A percentile compares a stretch with the other conserved stretches of the same genome.
Conservation (phyloP, 2,797 vertebrate species). For the Cyclopterus lumpus region DNA sequence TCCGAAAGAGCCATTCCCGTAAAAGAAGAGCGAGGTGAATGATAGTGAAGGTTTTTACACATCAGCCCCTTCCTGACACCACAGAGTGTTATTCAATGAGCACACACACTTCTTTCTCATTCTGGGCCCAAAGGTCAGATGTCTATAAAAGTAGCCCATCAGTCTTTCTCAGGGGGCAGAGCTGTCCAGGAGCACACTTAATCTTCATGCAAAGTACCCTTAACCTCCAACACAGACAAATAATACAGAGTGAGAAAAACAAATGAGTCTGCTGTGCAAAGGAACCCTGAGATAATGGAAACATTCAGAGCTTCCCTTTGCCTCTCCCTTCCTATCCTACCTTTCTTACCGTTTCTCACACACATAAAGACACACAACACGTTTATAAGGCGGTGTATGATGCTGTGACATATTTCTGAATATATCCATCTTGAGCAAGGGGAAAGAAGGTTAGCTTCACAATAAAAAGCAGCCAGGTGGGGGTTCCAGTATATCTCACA, state of each 20-base stretch:
- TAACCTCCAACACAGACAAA: constrained; percentile 66
- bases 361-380: constrained; percentile 44
- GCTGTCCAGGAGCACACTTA: constrained; percentile 63
- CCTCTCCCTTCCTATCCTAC: not conserved
- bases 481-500: constrained; percentile 31
- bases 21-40: not conserved
- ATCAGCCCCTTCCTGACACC: not conserved
- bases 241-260: constrained; percentile 43
- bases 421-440: constrained; percentile 61
- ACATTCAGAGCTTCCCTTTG: constrained; percentile 11
- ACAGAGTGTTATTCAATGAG: constrained; percentile 19
- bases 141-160: constrained; percentile 62
- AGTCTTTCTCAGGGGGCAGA: constrained; percentile 56
- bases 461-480: constrained; percentile 32
- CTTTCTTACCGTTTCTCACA: constrained; percentile 15
- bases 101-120: constrained; percentile 54
- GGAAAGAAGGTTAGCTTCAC: constrained; percentile 47
- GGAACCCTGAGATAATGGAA: constrained; percentile 47
- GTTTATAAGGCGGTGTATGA: constrained; percentile 22
- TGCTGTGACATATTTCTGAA: constrained; percentile 59
- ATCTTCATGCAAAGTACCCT: constrained; percentile 73
- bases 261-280: constrained; percentile 34
- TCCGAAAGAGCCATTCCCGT: not conserved
- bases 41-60: constrained; percentile 27
- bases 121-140: constrained; percentile 68